These are phyloP conservation scores for Sinhomidia bicolor DNA, from an alignment of 2,888 invertebrate species.

Conservation along the genomic window DNA sequence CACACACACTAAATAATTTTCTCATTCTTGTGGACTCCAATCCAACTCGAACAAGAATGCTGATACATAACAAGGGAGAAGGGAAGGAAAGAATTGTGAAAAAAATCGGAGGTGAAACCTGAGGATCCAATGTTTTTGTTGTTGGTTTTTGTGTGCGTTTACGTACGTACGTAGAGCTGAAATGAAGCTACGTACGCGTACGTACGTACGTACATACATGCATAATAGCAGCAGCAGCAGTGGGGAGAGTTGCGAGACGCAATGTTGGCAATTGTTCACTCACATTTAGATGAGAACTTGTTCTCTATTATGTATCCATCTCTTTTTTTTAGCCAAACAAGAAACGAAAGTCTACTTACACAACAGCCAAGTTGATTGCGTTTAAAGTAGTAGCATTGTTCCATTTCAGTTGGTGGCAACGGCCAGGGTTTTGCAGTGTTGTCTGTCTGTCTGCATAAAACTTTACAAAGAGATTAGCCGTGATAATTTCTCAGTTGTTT, in stretches of 20 bases:
- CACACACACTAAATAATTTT: not conserved
- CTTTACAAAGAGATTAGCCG: too few species aligned
- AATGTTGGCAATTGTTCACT: not conserved
- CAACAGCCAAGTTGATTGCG: too few species aligned
- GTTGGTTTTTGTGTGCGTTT: constrained; percentile 32
- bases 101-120: constrained; percentile 58
- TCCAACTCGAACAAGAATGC: constrained; percentile 5
- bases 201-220: too few species aligned
- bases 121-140: constrained; percentile 65
- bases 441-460: not conserved
- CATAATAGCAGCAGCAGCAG: too few species aligned
- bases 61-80: constrained; percentile 50
- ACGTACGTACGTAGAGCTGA: not conserved
- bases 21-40: constrained; percentile 4
- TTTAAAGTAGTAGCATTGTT: too few species aligned
- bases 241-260: not conserved
- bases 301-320: too few species aligned
- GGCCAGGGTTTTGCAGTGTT: too few species aligned
- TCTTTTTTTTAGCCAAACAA: too few species aligned
- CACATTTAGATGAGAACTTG: too few species aligned
- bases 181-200: not conserved
- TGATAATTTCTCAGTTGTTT: too few species aligned
- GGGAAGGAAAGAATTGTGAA: constrained; percentile 6
- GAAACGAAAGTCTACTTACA: too few species aligned
- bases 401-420: too few species aligned